Evolutionary conservation across 2,113 vertebrate genomes (phyloP), one percentile per base, ranked within the genome.

Genomic region (Eptesicus fuscus): DNA sequence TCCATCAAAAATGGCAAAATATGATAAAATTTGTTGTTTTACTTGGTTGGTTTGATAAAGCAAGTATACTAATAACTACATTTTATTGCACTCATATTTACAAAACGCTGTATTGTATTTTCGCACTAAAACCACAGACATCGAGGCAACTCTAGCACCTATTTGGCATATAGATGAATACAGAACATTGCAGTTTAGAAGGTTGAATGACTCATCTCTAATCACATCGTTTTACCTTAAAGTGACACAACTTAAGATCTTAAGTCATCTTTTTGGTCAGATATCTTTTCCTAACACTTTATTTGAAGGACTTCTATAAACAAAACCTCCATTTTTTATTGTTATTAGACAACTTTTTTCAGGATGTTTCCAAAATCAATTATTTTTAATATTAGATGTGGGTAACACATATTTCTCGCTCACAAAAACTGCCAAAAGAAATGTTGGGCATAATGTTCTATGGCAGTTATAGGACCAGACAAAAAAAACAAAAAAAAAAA

Each of bases 81-180:
- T 77, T 53, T 92, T 77, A 65, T 25, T 67, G 18, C n/a, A 51
- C 20, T 32, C 49, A 74, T 40, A 8, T 65, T 84, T 84, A 76
- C 12, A 40, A 73, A 56, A 40, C 22, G 22, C 13, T 25, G 0
- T 18, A 56, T 49, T 40, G 1, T 53, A 74, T 23, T 5, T 12
- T 35, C 2, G 20, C n/a, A 40, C 8, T 18, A 25, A 47, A 49
- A 59, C n/a, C n/a, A 32, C 4, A 90, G 76, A 32, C 12, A 37
- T 42, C 2, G 16, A 0, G 18, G 1, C 5, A 12, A 16, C 0
- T 47, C 1, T 47, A 47, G 3, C 61, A 47, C 7, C 8, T 1
- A 37, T 9, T 70, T 78, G 22, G 6, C 8, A 10, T 32, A 7
- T 7, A 18, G 6, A 42, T 77, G 3, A 74, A 44, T 20, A 28